A percentile compares a stretch with the other conserved stretches of the same genome.
Conservation (phyloP, 2,113 vertebrate species). For the Motacilla alba region DNA sequence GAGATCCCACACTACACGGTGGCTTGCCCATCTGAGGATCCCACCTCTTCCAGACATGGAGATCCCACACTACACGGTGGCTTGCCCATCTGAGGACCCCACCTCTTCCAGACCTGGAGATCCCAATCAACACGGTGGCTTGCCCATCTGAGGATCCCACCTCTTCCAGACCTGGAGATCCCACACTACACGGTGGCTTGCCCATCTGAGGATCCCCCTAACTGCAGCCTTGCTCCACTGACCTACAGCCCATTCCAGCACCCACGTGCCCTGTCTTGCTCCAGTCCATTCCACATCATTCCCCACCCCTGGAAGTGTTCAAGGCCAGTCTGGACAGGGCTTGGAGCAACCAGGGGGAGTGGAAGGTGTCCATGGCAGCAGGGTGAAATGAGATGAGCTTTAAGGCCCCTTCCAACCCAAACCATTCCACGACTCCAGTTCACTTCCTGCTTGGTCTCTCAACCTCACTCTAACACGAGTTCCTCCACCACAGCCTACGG, state of each 20-base stretch:
- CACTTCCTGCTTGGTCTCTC: neutral
- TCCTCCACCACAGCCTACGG: fast-evolving
- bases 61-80: too few relatives aligned
- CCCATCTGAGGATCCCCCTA: neutral
- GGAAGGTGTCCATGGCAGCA: neutral
- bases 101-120: too few relatives aligned
- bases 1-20: too few relatives aligned
- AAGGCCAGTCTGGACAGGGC: neutral
- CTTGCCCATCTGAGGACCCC: too few relatives aligned
- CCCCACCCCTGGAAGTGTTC: neutral
- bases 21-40: too few relatives aligned
- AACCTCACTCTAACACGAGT: fast-evolving
- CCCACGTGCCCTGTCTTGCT: fast-evolving
- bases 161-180: too few relatives aligned
- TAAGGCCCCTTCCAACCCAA: neutral
- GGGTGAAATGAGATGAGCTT: neutral
- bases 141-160: too few relatives aligned
- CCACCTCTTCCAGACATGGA: too few relatives aligned
- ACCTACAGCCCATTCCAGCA: neutral
- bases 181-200: too few relatives aligned
- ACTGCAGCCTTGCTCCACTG: neutral
- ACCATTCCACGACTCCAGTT: neutral
- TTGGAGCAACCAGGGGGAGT: neutral
- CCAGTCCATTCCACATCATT: neutral
- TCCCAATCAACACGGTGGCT: too few relatives aligned